Evolutionary conservation across 2,797 vertebrate species (phyloP), one percentile per base, ranked within the genome.

Genomic region (Sebastes kiyomatsui): DNA sequence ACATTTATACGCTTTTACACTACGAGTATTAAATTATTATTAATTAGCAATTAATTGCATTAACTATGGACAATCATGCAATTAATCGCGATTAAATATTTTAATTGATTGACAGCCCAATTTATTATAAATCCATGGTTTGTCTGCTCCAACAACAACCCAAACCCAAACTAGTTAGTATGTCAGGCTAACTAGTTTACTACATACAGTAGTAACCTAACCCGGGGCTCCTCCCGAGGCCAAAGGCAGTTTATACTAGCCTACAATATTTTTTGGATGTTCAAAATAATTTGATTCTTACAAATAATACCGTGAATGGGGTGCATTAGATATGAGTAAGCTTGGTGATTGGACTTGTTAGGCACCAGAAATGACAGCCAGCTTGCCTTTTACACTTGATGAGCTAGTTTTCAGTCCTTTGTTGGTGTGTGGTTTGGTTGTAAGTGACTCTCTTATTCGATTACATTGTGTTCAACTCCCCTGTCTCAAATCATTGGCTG

Each of bases 401-500:
- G 5, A 80, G 28, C 27, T 61, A 74, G 11, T 55, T 78, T 83
- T 87, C 64, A 81, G 52, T 59, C 69, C 33, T 27, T 13, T 76
- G 27, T 67, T 72, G 30, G 28, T 18, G 22, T 38, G 38, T 68
- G 60, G 58, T 86, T 14, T 58, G 27, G 30, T 77, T 90, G 65
- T 46, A 46, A 46, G 42, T 67, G 76, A 74, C 27, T 82, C n/a
- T 82, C 69, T 85, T 33, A 73, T 73, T 86, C 14, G 7, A 85
- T 87, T 58, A 77, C 75, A 74, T 32, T 75, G 71, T 75, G 78
- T 79, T 56, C 54, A 54, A 49, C 68, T 83, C 78, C 67, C 67
- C 28, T 22, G 80, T 77, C 77, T 86, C 68, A 84, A 84, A 87
- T 90, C 72, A 60, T 46, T 52, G 70, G 58, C 80, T 72, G 72